phyloP scores from a whole-genome alignment of 1,140 invertebrate species.

The Solenopsis fugax region DNA sequence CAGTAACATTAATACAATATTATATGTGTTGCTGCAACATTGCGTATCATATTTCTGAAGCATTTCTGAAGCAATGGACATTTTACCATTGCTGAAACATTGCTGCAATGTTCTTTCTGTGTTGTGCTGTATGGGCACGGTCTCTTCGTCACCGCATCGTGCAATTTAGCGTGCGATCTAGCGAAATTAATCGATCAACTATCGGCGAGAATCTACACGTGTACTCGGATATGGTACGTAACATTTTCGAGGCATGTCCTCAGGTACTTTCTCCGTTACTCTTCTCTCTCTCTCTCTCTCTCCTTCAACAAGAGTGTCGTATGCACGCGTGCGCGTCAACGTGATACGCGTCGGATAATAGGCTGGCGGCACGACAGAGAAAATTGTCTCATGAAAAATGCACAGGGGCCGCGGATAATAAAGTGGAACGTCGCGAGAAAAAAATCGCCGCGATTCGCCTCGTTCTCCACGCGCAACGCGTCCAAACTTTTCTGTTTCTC shows the following conservation, averaged over 20 bases:
- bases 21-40: too few relatives aligned
- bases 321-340: conserved; percentile 47
- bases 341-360: conserved; percentile 76
- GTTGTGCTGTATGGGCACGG: too few relatives aligned
- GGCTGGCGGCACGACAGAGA: conserved; percentile 76
- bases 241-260: conserved; percentile 74
- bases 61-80: too few relatives aligned
- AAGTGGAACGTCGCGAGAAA: conserved; percentile 69
- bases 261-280: conserved; percentile 69
- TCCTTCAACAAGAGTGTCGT: neutral
- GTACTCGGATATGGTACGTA: conserved; percentile 67
- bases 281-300: neutral
- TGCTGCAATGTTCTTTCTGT: too few relatives aligned
- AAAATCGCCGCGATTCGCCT: conserved; percentile 47
- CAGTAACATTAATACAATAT: too few relatives aligned
- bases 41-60: too few relatives aligned
- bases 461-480: conserved; percentile 2
- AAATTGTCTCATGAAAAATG: conserved; percentile 82
- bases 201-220: conserved; percentile 79
- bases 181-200: conserved; percentile 77
- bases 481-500: too few relatives aligned
- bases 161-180: conserved; percentile 57
- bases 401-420: conserved; percentile 74
- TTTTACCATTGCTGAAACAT: too few relatives aligned
- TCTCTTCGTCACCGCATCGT: neutral